Conservation (phyloP, 2,888 invertebrate species). For the Trissolcus brochymenae region DNA sequence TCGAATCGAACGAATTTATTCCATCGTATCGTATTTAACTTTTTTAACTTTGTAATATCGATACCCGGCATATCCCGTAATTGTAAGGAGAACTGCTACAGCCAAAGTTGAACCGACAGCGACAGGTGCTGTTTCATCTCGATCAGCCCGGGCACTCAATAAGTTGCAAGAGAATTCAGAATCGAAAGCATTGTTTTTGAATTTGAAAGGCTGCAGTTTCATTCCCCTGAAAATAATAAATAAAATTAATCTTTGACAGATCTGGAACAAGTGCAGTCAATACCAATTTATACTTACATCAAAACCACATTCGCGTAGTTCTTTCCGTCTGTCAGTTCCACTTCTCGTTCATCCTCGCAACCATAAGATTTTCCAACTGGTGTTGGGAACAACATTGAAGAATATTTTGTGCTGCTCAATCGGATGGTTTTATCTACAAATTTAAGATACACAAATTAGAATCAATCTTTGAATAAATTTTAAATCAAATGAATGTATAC, state of each 20-base stretch:
- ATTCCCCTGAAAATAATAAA: constrained; percentile 71
- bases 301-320: constrained; percentile 67
- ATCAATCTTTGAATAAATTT: too few species aligned
- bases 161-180: constrained; percentile 83
- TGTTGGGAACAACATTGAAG: constrained; percentile 86
- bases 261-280: neutral
- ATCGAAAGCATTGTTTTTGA: constrained; percentile 85
- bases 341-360: constrained; percentile 83
- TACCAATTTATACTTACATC: constrained; percentile 62
- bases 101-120: constrained; percentile 90
- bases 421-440: constrained; percentile 77
- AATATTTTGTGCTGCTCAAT: constrained; percentile 79
- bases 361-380: constrained; percentile 91
- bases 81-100: constrained; percentile 86
- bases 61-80: constrained; percentile 90
- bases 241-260: neutral
- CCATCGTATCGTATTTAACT: constrained; percentile 94
- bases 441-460: neutral
- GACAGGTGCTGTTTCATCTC: constrained; percentile 91
- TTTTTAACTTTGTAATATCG: constrained; percentile 93
- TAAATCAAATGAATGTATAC: neutral
- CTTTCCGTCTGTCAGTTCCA: constrained; percentile 78
- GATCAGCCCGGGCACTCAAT: constrained; percentile 77
- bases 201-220: constrained; percentile 92
- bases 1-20: constrained; percentile 77